Percentiles rank a stretch among this genome's conserved stretches.
These are phyloP conservation scores for Listronotus oregonensis DNA, from an alignment of 1,140 invertebrate genomes.

Conservation along the genomic window DNA sequence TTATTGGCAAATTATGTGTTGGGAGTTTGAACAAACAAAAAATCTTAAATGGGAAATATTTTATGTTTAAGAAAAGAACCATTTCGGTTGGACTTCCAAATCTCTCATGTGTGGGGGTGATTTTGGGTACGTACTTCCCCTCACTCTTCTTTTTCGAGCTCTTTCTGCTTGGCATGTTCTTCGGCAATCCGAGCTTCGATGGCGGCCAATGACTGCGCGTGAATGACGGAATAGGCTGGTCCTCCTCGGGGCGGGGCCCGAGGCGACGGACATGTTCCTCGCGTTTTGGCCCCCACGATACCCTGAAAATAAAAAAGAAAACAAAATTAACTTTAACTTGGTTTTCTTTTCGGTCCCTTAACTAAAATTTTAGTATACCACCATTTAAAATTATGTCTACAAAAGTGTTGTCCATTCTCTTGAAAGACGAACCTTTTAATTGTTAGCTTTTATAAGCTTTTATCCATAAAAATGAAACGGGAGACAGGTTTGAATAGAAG, in stretches of 20 bases:
- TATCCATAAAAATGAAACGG: too few relatives aligned
- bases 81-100: background rate
- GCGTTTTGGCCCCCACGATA: slow-evolving; percentile 58
- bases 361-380: too few relatives aligned
- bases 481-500: too few relatives aligned
- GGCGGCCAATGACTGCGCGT: slow-evolving; percentile 91
- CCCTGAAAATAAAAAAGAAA: slow-evolving; percentile 46
- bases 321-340: background rate
- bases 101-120: background rate
- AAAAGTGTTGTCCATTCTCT: too few relatives aligned
- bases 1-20: too few relatives aligned
- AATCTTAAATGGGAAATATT: too few relatives aligned
- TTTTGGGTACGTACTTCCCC: slow-evolving; percentile 72
- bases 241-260: slow-evolving; percentile 89
- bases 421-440: too few relatives aligned
- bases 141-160: slow-evolving; percentile 94
- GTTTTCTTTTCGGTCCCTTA: too few relatives aligned
- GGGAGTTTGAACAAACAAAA: too few relatives aligned
- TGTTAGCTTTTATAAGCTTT: too few relatives aligned
- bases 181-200: slow-evolving; percentile 93
- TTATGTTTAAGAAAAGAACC: background rate
- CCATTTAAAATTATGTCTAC: too few relatives aligned
- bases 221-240: slow-evolving; percentile 95
- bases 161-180: slow-evolving; percentile 93
- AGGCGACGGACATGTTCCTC: slow-evolving; percentile 81